Evolutionary conservation across 2,113 vertebrate species (phyloP).

Genomic region (Misgurnus anguillicaudatus): DNA sequence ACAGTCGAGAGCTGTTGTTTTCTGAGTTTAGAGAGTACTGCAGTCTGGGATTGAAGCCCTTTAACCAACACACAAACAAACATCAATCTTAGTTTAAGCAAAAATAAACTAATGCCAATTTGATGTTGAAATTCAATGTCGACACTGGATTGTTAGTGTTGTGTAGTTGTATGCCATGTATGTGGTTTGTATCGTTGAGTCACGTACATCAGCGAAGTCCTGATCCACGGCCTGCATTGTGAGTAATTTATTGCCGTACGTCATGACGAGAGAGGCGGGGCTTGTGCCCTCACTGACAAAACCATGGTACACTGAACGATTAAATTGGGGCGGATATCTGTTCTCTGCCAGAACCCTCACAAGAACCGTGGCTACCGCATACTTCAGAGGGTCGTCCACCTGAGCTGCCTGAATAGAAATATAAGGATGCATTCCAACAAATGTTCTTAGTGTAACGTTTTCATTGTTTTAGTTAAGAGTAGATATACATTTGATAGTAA

Average conservation of each 20-base stretch:
- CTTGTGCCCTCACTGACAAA: constrained; percentile 67
- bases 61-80: constrained; percentile 28
- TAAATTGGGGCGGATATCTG: constrained; percentile 67
- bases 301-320: constrained; percentile 66
- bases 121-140: not conserved
- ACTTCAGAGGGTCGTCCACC: constrained; percentile 78
- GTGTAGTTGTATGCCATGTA: not conserved
- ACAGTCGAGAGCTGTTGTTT: constrained; percentile 70
- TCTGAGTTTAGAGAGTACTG: constrained; percentile 62
- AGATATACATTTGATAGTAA: no score
- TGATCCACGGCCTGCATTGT: constrained; percentile 69
- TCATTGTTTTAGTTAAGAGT: no score
- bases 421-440: not conserved
- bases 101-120: not conserved
- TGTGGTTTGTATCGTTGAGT: constrained; percentile 1
- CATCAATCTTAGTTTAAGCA: not conserved
- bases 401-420: constrained; percentile 72
- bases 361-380: constrained; percentile 72
- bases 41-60: constrained; percentile 76
- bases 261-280: constrained; percentile 71
- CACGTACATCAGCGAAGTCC: constrained; percentile 75
- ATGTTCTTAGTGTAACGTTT: no score
- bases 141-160: not conserved
- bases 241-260: constrained; percentile 72
- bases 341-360: constrained; percentile 74